Conservation (phyloP, 1,140 invertebrate species). For the Diorhabda sublineata region DNA sequence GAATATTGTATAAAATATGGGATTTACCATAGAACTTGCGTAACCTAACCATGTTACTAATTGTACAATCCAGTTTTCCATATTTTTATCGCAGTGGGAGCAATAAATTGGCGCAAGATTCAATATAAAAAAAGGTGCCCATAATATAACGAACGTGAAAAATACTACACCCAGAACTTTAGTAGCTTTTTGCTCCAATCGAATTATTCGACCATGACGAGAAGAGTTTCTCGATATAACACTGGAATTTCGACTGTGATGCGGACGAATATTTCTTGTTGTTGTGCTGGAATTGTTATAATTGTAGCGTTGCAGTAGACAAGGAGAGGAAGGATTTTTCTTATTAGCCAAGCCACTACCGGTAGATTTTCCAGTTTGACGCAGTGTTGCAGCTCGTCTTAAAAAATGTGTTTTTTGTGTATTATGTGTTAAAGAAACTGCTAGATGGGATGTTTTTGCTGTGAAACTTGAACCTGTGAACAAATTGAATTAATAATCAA, state of each 20-base stretch:
- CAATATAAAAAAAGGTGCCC: constrained; percentile 90
- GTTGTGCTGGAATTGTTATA: constrained; percentile 48
- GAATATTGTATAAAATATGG: constrained; percentile 92
- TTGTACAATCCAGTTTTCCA: constrained; percentile 75
- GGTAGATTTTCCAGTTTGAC: constrained; percentile 39
- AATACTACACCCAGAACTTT: constrained; percentile 91
- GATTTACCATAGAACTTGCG: constrained; percentile 89
- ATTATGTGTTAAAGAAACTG: constrained; percentile 43
- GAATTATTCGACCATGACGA: constrained; percentile 73
- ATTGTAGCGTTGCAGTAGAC: constrained; percentile 54
- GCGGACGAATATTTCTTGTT: constrained; percentile 50
- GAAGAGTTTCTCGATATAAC: constrained; percentile 75
- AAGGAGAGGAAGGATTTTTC: constrained; percentile 47
- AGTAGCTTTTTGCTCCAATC: constrained; percentile 89
- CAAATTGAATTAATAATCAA: neutral
- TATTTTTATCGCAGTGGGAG: constrained; percentile 68
- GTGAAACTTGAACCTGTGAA: constrained; percentile 55
- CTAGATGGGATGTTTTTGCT: constrained; percentile 49
- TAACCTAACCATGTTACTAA: constrained; percentile 89
- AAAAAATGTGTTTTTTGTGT: constrained; percentile 39
- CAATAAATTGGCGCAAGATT: constrained; percentile 79
- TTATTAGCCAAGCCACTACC: constrained; percentile 34
- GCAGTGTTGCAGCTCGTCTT: constrained; percentile 40
- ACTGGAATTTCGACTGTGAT: constrained; percentile 71
- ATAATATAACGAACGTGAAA: constrained; percentile 88